Evolutionary conservation across 1,140 invertebrate species (phyloP).

Genomic region (Bemisia tabaci): DNA sequence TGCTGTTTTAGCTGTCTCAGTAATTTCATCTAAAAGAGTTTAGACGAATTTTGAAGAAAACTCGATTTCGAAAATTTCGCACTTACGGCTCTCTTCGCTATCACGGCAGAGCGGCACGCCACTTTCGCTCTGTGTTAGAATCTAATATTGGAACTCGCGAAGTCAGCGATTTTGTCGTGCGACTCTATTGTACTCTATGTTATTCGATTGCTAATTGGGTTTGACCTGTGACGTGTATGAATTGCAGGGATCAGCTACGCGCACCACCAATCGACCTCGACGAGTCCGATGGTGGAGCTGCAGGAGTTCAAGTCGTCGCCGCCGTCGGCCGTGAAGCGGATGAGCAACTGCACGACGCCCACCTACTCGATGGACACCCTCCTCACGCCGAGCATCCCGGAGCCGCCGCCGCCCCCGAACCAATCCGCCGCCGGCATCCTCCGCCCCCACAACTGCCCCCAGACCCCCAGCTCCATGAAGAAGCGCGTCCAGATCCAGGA

Average conservation of each 20-base stretch:
- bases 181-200: too few relatives aligned
- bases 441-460: constrained; percentile 17
- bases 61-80: too few relatives aligned
- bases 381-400: constrained; percentile 34
- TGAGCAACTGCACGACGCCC: constrained; percentile 30
- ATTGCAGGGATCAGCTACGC: constrained; percentile 35
- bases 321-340: constrained; percentile 32
- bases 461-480: constrained; percentile 22
- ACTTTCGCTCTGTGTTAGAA: too few relatives aligned
- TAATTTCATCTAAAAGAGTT: too few relatives aligned
- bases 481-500: constrained; percentile 24
- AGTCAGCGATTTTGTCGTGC: too few relatives aligned
- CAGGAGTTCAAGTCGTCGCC: constrained; percentile 49
- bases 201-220: too few relatives aligned
- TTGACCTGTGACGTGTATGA: too few relatives aligned
- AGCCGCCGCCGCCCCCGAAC: constrained; percentile 20
- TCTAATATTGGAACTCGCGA: too few relatives aligned
- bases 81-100: too few relatives aligned
- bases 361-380: constrained; percentile 33
- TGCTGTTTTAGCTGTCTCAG: too few relatives aligned
- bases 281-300: constrained; percentile 44
- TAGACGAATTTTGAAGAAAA: too few relatives aligned
- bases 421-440: constrained; percentile 17
- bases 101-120: too few relatives aligned
- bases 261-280: constrained; percentile 46